Evolutionary conservation across 2,797 vertebrate genomes (phyloP), one percentile per base, ranked within the genome.

Genomic region (Huso huso): DNA sequence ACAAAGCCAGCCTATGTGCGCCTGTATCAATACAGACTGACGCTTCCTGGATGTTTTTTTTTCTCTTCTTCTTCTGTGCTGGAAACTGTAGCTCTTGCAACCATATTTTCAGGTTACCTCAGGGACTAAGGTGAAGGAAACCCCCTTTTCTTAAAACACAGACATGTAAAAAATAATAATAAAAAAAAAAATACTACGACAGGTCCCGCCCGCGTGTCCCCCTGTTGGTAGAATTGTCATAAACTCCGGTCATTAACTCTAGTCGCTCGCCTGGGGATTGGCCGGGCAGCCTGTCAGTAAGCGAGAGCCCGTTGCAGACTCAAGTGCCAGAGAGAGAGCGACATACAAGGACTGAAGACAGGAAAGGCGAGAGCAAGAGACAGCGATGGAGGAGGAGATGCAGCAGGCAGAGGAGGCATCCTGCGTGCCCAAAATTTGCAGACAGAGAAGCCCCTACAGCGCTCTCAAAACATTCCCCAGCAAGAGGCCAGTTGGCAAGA

Each of bases 261-360:
- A 75, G 66, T 76, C 76, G 78, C 71, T 83, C 80, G 83, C 71
- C 76, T 76, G 92, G 93, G 93, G 93, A 98, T 96, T 97, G 95
- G 95, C 88, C 90, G 82, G 83, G 83, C 78, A 76, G 86, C 81
- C 81, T 93, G 94, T 96, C 95, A 94, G 91, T 95, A 92, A 87
- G 75, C 83, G 78, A 84, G 86, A 89, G 85, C 88, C 86, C 89
- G 79, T 81, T 74, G 75, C 77, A 66, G 79, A 65, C 66, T 72
- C 77, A 76, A 5, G 37, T 37, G 37, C 37, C 37, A 37, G 77
- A 77, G 71, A 79, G 81, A 71, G 68, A 55, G 68, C 71, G 68
- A 77, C 63, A 80, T 84, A 70, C 75, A 72, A 73, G 79, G 83
- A 88, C 81, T 84, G 84, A 58, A 77, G 68, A 75, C 66, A 65